phyloP scores from a whole-genome alignment of 1,140 invertebrate genomes.

The Conus betulinus region DNA sequence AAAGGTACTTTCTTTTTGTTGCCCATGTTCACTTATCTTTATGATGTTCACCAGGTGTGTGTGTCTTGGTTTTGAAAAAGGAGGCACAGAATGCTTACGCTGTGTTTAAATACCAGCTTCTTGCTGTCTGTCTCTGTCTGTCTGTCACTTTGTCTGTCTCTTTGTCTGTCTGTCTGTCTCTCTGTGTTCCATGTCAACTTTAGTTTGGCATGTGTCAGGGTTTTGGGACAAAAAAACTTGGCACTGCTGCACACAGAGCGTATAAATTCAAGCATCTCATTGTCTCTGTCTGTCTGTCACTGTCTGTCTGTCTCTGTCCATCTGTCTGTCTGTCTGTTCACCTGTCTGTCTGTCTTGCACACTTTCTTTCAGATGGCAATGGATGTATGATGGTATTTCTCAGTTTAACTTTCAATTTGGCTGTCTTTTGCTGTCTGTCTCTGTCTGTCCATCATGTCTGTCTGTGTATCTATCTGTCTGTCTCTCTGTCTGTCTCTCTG shows the following conservation, averaged over 20 bases:
- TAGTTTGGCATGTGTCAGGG: too few relatives aligned
- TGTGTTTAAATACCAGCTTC: too few relatives aligned
- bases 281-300: neutral
- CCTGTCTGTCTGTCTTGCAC: neutral
- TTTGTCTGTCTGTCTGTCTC: neutral
- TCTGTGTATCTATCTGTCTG: constrained; percentile 19
- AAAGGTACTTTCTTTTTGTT: too few relatives aligned
- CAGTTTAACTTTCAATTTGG: neutral
- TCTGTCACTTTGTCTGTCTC: neutral
- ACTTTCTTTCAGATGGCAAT: neutral
- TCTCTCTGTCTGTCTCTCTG: neutral
- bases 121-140: neutral
- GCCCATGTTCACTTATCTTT: too few relatives aligned
- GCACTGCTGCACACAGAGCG: too few relatives aligned
- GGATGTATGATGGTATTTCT: neutral
- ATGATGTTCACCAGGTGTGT: too few relatives aligned
- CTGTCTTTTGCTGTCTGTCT: constrained; percentile 8
- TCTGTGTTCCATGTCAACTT: neutral
- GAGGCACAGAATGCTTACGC: too few relatives aligned
- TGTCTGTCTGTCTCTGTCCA: neutral
- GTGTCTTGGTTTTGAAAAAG: too few relatives aligned
- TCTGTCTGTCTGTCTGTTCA: neutral
- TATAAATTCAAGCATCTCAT: neutral
- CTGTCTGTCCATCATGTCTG: constrained; percentile 1
- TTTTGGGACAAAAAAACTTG: too few relatives aligned